Evolutionary conservation across 2,113 vertebrate species (phyloP), one percentile per base, ranked within the genome.

Genomic region (Brienomyrus brachyistius): DNA sequence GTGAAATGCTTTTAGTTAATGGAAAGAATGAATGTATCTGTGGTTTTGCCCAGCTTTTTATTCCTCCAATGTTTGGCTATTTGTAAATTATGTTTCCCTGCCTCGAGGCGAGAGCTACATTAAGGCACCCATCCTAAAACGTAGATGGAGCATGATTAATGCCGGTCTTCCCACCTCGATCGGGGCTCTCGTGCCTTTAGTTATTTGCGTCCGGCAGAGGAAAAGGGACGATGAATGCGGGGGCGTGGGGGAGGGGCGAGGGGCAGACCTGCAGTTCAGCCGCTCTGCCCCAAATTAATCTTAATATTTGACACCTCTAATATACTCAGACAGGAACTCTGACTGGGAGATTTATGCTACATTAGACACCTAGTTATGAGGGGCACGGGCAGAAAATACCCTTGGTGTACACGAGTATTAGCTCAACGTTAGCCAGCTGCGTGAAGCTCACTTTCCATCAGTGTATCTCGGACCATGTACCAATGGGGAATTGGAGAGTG

Each of bases 121-220:
- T 94, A 95, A 96, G 96, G 94, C 94, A 93, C 91, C 92, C 92
- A 89, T 94, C 93, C 93, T 89, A 88, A 93, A 95, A 93, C 70
- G 74, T 3, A 23, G 91, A 89, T 93, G 50, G 94, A 94, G 93
- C 92, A 94, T 96, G 96, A 96, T 96, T 96, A 95, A 96, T 97
- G 94, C 94, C 13, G 9, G 93, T 94, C 92, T 94, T 66, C 15
- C 40, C 92, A 43, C 91, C 91, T 90, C 83, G 90, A 94, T 92
- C 92, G 92, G 93, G 91, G 92, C 93, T 92, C 93, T 93, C 92
- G 94, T 93, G 90, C 93, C 92, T 95, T 95, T 94, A 95, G 95
- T 90, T 86, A 93, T 94, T 92, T 93, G 91, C 85, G 90, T 94
- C 91, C 89, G 86, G 84, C 90, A 74, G 87, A 92, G 90, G 91